These are phyloP conservation scores for Tauraco erythrolophus DNA, from an alignment of 2,113 vertebrate species.

Conservation along the genomic window DNA sequence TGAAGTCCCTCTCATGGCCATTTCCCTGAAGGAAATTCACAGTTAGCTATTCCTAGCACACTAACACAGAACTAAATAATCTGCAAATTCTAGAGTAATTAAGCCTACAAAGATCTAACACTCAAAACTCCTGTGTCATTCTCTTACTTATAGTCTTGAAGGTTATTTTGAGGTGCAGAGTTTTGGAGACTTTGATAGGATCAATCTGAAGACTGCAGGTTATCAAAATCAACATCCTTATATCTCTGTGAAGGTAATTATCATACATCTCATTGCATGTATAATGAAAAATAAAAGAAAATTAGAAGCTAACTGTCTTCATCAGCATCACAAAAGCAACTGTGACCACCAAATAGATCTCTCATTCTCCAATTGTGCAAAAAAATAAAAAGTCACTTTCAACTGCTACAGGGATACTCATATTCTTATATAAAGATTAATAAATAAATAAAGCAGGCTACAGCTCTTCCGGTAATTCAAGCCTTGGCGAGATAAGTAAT, in stretches of 20 bases:
- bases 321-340: neutral
- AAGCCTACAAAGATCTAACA: neutral
- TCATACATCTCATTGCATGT: neutral
- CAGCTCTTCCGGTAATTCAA: neutral
- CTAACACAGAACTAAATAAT: neutral
- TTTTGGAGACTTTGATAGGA: neutral
- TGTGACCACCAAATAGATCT: neutral
- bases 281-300: neutral
- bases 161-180: neutral
- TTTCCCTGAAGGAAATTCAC: constrained; percentile 84
- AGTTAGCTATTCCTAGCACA: neutral
- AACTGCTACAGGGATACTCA: neutral
- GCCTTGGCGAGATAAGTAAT: neutral
- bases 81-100: neutral
- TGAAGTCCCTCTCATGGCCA: constrained; percentile 93
- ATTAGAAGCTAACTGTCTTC: neutral
- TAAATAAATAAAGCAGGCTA: neutral
- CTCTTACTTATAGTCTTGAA: neutral
- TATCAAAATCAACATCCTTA: neutral
- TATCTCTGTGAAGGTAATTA: neutral
- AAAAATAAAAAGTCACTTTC: neutral
- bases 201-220: neutral
- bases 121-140: neutral
- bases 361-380: neutral
- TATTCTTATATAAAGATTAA: neutral